phyloP scores from a whole-genome alignment of 30 jellyfish, hydroid and myxozoan genomes.

The Clytia hemisphaerica region DNA sequence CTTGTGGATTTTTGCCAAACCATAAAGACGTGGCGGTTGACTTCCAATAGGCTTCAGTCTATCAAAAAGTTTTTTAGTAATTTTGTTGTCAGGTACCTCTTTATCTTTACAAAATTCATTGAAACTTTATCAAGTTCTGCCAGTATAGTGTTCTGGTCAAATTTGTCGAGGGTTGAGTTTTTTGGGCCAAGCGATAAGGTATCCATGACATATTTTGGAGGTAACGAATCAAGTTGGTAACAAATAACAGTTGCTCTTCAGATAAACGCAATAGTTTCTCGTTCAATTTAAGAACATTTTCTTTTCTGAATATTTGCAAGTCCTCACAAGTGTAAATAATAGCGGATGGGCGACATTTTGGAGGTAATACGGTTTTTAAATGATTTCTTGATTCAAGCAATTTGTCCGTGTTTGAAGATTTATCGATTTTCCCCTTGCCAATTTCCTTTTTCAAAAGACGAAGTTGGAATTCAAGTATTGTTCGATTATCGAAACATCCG shows the following conservation, averaged over 20 bases:
- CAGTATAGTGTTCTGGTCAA: background rate
- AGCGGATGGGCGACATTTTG: constrained; percentile 2
- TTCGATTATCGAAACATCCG: no score
- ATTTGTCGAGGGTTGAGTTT: background rate
- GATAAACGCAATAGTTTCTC: constrained; percentile 21
- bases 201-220: background rate
- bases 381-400: no score
- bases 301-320: constrained; percentile 11
- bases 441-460: no score
- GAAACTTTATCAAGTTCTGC: background rate
- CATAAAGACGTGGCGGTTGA: constrained; percentile 34
- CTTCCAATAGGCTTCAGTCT: constrained; percentile 27
- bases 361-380: no score
- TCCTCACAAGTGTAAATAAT: constrained; percentile 20
- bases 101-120: no score
- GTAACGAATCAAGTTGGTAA: no score
- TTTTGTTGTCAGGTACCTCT: constrained; percentile 1
- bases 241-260: constrained; percentile 22
- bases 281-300: constrained; percentile 2
- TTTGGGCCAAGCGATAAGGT: constrained; percentile 6
- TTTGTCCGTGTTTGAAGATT: no score
- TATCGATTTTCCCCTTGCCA: no score
- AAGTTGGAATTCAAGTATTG: no score
- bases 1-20: constrained; percentile 27
- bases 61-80: constrained; percentile 1